Conservation (phyloP, 2,888 invertebrate species). For the Mythimna impura region DNA sequence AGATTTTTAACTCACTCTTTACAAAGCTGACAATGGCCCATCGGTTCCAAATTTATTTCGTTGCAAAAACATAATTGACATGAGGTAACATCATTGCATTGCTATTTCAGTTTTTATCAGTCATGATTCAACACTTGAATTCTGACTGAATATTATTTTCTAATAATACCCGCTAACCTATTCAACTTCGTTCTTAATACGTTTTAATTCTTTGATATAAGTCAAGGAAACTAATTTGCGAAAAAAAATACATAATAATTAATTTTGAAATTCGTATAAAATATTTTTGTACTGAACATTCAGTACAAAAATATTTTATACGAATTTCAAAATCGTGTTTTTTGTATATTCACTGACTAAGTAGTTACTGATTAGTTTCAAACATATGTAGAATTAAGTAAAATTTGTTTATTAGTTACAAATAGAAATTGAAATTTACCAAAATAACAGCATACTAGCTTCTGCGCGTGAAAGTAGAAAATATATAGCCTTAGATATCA, state of each 20-base stretch:
- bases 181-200: neutral
- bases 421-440: too few species aligned
- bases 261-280: neutral
- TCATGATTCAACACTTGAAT: neutral
- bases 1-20: conserved; percentile 51
- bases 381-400: neutral
- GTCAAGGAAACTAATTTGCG: neutral
- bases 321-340: neutral
- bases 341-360: neutral
- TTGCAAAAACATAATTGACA: conserved; percentile 41
- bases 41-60: conserved; percentile 46
- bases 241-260: too few species aligned
- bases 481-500: too few species aligned
- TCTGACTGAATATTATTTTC: conserved; percentile 1
- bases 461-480: too few species aligned
- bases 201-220: neutral
- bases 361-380: neutral
- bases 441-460: too few species aligned
- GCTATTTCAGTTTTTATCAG: conserved; percentile 8
- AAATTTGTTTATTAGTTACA: neutral
- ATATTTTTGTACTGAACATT: neutral
- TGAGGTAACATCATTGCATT: conserved; percentile 9
- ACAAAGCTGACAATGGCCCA: conserved; percentile 48
- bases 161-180: neutral
- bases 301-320: neutral